Evolutionary conservation across 2,888 invertebrate genomes (phyloP).

Genomic region (Atrina japonica): DNA sequence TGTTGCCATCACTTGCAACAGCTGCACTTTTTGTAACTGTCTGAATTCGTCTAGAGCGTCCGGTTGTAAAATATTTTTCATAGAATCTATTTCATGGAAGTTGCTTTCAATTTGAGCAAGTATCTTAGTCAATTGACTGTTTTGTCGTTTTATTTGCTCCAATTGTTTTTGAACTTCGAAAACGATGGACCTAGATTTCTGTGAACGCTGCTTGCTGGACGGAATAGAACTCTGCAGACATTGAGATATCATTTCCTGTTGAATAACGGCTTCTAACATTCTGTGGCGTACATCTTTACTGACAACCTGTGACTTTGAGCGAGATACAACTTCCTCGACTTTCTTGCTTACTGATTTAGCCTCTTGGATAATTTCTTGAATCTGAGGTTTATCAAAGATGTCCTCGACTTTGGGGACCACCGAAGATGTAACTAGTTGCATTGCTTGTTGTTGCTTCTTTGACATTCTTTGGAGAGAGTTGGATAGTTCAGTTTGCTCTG

Average conservation of each 20-base stretch:
- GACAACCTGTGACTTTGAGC: background rate
- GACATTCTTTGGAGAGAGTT: too few species aligned
- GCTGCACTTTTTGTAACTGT: conserved; percentile 1
- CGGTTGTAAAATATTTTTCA: background rate
- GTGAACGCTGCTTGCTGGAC: background rate
- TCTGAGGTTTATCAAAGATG: conserved; percentile 1
- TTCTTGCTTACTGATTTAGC: conserved; percentile 5
- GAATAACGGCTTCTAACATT: conserved; percentile 6
- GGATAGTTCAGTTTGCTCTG: background rate
- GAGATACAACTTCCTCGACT: background rate
- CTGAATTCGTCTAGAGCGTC: background rate
- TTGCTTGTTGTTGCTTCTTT: background rate
- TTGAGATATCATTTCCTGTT: conserved; percentile 11
- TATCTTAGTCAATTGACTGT: conserved; percentile 3
- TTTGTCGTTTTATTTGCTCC: background rate
- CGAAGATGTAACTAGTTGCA: background rate
- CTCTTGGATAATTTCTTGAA: background rate
- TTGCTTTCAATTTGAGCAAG: conserved; percentile 1
- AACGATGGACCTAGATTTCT: background rate
- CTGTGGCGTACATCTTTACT: background rate
- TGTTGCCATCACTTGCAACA: conserved; percentile 10
- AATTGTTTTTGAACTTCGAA: background rate
- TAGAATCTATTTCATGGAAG: conserved; percentile 1
- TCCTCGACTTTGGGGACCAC: background rate
- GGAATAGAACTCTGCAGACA: background rate